phyloP scores from a whole-genome alignment of 2,888 invertebrate genomes.

The Cataglyphis livida region DNA sequence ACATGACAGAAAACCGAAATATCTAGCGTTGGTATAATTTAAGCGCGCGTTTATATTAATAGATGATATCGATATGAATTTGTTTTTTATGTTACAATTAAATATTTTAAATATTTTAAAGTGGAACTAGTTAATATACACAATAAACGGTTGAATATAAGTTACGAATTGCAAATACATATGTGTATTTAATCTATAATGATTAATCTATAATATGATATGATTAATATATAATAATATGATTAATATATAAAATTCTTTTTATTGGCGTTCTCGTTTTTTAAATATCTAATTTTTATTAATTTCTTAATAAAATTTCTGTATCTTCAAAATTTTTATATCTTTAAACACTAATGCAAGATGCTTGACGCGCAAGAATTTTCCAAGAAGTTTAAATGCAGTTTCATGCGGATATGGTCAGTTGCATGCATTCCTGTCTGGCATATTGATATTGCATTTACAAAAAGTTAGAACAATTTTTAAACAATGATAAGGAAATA shows the following conservation, averaged over 20 bases:
- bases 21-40: conserved; percentile 3
- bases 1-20: conserved; percentile 35
- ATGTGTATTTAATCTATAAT: not conserved
- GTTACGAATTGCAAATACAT: not conserved
- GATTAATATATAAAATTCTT: not conserved
- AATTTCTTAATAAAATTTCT: not conserved
- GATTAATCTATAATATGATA: too few relatives aligned
- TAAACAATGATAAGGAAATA: not conserved
- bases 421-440: not conserved
- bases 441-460: not conserved
- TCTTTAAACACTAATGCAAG: not conserved
- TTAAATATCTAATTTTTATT: not conserved
- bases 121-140: not conserved
- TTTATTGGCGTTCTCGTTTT: not conserved
- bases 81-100: not conserved
- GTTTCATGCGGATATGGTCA: not conserved
- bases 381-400: not conserved
- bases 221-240: too few relatives aligned
- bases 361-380: not conserved
- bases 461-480: not conserved
- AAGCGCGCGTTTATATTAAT: not conserved
- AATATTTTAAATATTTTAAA: not conserved
- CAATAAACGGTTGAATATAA: not conserved
- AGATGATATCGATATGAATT: not conserved
- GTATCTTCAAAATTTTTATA: not conserved